Percentiles rank a stretch among this genome's conserved stretches.
phyloP scores from a whole-genome alignment of 2,113 vertebrate species.

The Gavia stellata region DNA sequence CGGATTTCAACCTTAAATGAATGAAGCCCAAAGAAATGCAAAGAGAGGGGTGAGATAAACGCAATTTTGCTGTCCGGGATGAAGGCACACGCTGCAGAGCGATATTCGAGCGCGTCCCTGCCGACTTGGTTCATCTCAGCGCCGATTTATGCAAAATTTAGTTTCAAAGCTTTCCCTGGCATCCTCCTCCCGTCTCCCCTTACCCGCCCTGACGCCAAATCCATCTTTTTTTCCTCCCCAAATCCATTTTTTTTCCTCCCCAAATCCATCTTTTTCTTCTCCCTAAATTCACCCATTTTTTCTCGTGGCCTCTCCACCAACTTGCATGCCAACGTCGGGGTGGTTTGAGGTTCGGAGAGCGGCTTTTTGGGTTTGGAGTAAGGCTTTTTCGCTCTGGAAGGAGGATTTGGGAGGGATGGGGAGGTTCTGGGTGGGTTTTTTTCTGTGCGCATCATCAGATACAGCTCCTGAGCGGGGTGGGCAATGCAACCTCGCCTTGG shows the following conservation, averaged over 20 bases:
- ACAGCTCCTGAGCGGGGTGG: background rate
- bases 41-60: background rate
- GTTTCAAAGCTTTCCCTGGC: background rate
- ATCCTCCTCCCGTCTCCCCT: background rate
- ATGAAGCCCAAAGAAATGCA: constrained; percentile 56
- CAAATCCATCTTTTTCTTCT: too few species aligned
- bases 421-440: background rate
- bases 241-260: background rate
- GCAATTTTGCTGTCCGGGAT: background rate
- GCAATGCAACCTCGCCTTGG: background rate
- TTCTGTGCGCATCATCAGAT: too few species aligned
- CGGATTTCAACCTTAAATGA: constrained; percentile 39
- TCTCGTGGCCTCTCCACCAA: background rate
- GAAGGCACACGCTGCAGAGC: constrained; percentile 17
- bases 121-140: constrained; percentile 27
- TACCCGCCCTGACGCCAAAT: background rate
- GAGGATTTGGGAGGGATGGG: background rate
- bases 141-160: constrained; percentile 13
- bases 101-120: background rate
- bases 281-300: too few species aligned
- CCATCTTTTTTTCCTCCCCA: background rate
- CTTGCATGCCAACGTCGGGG: fast-evolving
- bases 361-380: background rate
- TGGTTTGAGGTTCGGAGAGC: background rate
- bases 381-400: background rate